Evolutionary conservation across 2,113 vertebrate species (phyloP).

Genomic region (Halichoeres trimaculatus): DNA sequence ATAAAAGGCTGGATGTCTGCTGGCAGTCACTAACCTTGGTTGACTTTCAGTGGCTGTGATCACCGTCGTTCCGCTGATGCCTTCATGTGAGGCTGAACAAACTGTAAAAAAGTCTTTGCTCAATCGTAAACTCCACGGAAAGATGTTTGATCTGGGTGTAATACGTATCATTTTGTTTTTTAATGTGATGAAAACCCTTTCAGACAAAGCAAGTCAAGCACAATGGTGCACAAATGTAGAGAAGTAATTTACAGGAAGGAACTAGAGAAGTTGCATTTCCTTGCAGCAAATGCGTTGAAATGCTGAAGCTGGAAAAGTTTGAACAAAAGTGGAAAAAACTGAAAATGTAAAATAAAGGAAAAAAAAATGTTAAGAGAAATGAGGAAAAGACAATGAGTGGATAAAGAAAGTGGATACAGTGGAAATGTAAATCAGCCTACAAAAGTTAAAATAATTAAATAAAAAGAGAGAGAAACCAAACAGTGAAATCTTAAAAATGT

Average conservation of each 20-base stretch:
- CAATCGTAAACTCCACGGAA: conserved; percentile 73
- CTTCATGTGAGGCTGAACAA: conserved; percentile 2
- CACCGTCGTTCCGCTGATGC: conserved; percentile 5
- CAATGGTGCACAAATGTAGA: conserved; percentile 91
- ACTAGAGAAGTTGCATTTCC: conserved; percentile 51
- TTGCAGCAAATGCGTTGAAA: too few relatives aligned
- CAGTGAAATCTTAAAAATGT: too few relatives aligned
- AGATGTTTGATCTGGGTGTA: conserved; percentile 50
- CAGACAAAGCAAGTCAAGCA: conserved; percentile 82
- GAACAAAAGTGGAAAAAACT: too few relatives aligned
- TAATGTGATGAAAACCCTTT: conserved; percentile 75
- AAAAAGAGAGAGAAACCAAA: too few relatives aligned
- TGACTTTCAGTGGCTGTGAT: conserved; percentile 44
- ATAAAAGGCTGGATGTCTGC: conserved; percentile 30
- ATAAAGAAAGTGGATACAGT: too few relatives aligned
- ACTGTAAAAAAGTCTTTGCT: conserved; percentile 4
- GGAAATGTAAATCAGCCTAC: too few relatives aligned
- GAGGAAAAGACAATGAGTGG: too few relatives aligned
- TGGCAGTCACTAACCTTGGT: conserved; percentile 52
- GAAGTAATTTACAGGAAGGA: conserved; percentile 88
- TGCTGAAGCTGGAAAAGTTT: too few relatives aligned
- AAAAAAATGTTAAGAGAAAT: too few relatives aligned
- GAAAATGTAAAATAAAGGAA: too few relatives aligned
- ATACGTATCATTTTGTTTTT: conserved; percentile 75
- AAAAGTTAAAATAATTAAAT: too few relatives aligned